These are phyloP conservation scores for Rhinoderma darwinii DNA, from an alignment of 2,113 vertebrate genomes.

Conservation along the genomic window DNA sequence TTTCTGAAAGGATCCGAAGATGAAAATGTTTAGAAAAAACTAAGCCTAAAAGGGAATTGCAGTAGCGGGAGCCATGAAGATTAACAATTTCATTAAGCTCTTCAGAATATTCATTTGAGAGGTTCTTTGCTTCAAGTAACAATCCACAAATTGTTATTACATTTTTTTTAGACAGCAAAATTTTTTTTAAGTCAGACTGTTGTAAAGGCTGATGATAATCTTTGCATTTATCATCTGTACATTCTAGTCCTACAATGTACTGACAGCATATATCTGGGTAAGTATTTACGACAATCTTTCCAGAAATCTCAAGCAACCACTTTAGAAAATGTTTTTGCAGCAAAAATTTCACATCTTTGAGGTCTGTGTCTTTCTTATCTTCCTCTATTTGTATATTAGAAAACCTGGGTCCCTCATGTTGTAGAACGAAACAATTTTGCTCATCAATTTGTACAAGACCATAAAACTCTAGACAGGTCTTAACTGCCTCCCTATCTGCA, in stretches of 20 bases:
- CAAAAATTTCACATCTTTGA: slow-evolving; percentile 69
- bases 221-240: slow-evolving; percentile 68
- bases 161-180: slow-evolving; percentile 73
- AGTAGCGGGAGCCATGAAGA: slow-evolving; percentile 62
- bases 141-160: slow-evolving; percentile 73
- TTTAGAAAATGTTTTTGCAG: slow-evolving; percentile 72
- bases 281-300: slow-evolving; percentile 59
- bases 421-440: slow-evolving; percentile 70
- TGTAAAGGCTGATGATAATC: slow-evolving; percentile 70
- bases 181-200: slow-evolving; percentile 68
- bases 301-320: slow-evolving; percentile 69
- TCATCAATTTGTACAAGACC: slow-evolving; percentile 72
- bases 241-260: slow-evolving; percentile 73
- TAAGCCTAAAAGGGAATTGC: slow-evolving; percentile 68
- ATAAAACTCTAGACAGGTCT: slow-evolving; percentile 79
- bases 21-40: slow-evolving; percentile 80
- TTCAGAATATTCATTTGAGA: slow-evolving; percentile 66
- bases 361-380: slow-evolving; percentile 61
- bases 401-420: slow-evolving; percentile 72
- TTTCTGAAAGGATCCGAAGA: slow-evolving; percentile 75
- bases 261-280: slow-evolving; percentile 71
- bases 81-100: slow-evolving; percentile 67
- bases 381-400: slow-evolving; percentile 65
- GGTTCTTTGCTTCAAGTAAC: slow-evolving; percentile 71
- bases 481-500: slow-evolving; percentile 78